These are phyloP conservation scores for Chiroxiphia lanceolata DNA, from an alignment of 2,797 vertebrate species.

Conservation along the genomic window DNA sequence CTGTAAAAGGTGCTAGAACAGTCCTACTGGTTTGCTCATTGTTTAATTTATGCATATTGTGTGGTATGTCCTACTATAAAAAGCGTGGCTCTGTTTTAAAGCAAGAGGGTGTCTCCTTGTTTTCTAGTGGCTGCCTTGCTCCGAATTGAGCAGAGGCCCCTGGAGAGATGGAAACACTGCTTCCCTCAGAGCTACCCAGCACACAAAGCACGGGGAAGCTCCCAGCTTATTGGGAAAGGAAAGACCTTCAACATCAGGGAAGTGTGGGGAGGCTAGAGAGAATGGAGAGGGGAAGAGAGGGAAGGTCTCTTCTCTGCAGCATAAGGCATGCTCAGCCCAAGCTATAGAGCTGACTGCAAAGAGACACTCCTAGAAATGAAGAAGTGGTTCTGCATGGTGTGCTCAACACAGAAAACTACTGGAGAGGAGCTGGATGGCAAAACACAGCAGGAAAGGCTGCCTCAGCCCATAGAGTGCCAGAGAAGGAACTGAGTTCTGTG, in stretches of 20 bases:
- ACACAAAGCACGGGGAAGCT: not conserved
- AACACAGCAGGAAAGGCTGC: not conserved
- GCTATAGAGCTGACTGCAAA: not conserved
- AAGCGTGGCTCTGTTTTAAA: not conserved
- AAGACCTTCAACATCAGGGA: not conserved
- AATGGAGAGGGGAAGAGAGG: not conserved
- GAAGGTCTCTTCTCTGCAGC: not conserved
- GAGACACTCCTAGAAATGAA: not conserved
- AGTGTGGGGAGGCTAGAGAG: not conserved
- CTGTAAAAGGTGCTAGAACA: not conserved
- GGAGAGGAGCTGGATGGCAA: not conserved
- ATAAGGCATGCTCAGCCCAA: not conserved
- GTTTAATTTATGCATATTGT: not conserved
- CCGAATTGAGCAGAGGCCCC: not conserved
- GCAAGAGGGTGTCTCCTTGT: not conserved
- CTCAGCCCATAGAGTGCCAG: not conserved
- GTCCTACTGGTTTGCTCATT: not conserved
- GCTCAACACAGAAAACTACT: not conserved
- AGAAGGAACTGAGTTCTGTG: accelerated
- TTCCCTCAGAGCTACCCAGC: not conserved
- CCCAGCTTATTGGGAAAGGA: not conserved
- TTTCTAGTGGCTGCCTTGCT: not conserved
- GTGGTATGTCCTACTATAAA: not conserved
- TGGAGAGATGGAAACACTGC: not conserved
- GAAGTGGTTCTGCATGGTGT: not conserved